phyloP scores from a whole-genome alignment of 2,113 vertebrate species.

The Phocoena phocoena region DNA sequence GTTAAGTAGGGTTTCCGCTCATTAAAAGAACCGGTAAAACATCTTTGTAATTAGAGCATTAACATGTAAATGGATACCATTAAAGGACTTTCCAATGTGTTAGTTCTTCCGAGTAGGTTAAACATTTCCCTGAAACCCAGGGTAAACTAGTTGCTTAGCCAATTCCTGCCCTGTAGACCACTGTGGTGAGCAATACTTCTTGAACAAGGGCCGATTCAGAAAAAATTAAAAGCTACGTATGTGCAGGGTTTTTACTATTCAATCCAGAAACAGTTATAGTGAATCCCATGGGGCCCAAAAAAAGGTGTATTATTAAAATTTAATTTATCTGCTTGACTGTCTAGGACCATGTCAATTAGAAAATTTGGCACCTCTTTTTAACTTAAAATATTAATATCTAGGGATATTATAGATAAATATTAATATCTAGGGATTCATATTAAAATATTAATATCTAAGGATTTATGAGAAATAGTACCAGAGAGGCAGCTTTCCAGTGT shows the following conservation, averaged over 20 bases:
- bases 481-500: background rate
- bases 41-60: constrained; percentile 36
- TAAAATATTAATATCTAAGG: background rate
- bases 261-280: background rate
- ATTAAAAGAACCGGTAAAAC: constrained; percentile 23
- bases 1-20: background rate
- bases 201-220: background rate
- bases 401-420: background rate
- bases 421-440: background rate
- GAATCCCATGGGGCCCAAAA: background rate
- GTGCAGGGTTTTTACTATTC: background rate
- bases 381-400: background rate
- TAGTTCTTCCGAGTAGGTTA: background rate
- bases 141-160: background rate
- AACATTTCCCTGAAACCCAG: background rate
- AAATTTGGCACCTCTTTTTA: background rate
- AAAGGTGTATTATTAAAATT: background rate
- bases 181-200: background rate
- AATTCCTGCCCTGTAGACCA: background rate
- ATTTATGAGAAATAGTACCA: constrained; percentile 13
- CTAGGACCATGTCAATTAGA: background rate
- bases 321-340: background rate
- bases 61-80: constrained; percentile 20
- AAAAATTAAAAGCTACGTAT: background rate
- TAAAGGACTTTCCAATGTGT: background rate